These are phyloP conservation scores for Gymnocephalus cernua DNA, from an alignment of 2,113 vertebrate genomes.

Conservation along the genomic window DNA sequence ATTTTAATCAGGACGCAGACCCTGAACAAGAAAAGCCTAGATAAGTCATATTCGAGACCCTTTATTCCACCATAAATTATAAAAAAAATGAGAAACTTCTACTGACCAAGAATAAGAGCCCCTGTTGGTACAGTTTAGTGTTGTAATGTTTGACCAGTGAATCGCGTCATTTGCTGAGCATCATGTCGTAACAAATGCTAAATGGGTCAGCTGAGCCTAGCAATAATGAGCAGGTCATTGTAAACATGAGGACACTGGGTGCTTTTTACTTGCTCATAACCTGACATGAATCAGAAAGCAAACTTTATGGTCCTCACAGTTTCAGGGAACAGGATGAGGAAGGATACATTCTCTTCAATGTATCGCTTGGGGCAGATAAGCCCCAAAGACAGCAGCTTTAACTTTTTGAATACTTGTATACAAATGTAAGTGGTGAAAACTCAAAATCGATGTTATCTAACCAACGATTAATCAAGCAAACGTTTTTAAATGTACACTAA, in stretches of 20 bases:
- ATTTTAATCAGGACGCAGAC: neutral
- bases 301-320: neutral
- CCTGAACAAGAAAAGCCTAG: neutral
- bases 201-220: neutral
- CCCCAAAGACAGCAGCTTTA: neutral
- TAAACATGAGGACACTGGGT: neutral
- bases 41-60: neutral
- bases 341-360: neutral
- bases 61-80: neutral
- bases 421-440: neutral
- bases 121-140: neutral
- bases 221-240: neutral
- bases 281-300: neutral
- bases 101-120: neutral
- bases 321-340: neutral
- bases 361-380: neutral
- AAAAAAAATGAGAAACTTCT: neutral
- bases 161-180: neutral
- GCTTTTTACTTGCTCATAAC: neutral
- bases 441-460: neutral
- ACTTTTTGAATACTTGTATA: neutral
- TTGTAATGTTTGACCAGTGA: neutral
- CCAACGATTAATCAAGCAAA: neutral
- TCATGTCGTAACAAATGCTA: neutral
- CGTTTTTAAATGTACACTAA: too few species aligned